Base-by-base conservation (phyloP, 2,888 invertebrate genomes). In the Volucella zonaria region DNA sequence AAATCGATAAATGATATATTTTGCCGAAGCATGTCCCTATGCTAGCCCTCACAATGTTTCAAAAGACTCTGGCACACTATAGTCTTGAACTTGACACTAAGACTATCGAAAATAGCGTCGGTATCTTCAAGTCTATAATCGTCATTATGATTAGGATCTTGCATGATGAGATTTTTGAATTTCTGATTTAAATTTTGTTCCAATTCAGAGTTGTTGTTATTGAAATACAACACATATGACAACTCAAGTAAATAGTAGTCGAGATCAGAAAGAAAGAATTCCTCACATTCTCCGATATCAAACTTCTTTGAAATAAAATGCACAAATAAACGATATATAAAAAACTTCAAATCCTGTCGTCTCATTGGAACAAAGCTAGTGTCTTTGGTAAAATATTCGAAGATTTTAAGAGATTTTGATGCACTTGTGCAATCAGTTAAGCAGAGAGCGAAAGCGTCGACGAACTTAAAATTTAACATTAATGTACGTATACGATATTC, bases 371-470 rank as follows among this genome's bases (percentile, higher is more conserved):
- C 92, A 73, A 91, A 91, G 74, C 91, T 91, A 18, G 92, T 90
- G 73, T 92, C 92, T 88, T 92, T 92, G 87, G 92, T 92, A 78
- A 92, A 92, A 88, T 91, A 92, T 88, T 92, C 92, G 80, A 92
- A 92, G 10, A 92, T 88, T 89, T 91, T 91, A 0, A 92, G 88
- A 3, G 91, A 89, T 62, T 90, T 90, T 66, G 89, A 88, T 47
- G 90, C 87, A 49, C 73, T 90, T 59, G 88, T 88, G 66, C 91
- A 90, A 82, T 89, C 90, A 8, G 88, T 89, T 81, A 92, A 88
- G 76, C 92, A 92, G 38, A 91, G 88, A 61, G 88, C 89, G 61
- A 92, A 92, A 18, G 92, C 92, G 78, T 92, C 92, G 38, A 91
- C 89, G 73, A 91, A 92, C 77, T 90, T 89, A 76, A 92, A 92